Percentiles rank a stretch among this genome's conserved stretches.
These are phyloP conservation scores for Tiliacea aurago DNA, from an alignment of 2,888 invertebrate genomes.

Conservation along the genomic window DNA sequence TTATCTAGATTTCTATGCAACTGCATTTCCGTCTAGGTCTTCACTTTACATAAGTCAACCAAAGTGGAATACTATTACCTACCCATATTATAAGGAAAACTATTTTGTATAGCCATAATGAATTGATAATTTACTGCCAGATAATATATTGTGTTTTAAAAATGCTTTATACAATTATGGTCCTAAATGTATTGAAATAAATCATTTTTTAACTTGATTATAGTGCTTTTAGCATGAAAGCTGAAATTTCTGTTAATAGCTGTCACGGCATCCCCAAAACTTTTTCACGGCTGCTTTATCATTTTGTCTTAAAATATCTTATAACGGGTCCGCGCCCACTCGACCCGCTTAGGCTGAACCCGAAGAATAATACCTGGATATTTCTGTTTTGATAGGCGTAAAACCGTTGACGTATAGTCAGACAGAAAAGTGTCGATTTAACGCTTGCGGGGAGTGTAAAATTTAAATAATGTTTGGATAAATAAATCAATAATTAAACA, in stretches of 20 bases:
- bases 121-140: conserved; percentile 32
- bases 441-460: too few species aligned
- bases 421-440: too few species aligned
- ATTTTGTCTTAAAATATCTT: background rate
- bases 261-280: background rate
- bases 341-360: too few species aligned
- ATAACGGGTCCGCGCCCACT: too few species aligned
- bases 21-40: conserved; percentile 1
- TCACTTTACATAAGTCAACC: conserved; percentile 20
- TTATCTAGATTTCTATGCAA: conserved; percentile 20
- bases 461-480: too few species aligned
- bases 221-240: too few species aligned
- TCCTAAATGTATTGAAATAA: too few species aligned
- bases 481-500: too few species aligned
- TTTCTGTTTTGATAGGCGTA: too few species aligned
- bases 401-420: too few species aligned
- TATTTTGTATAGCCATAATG: conserved; percentile 37
- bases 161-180: conserved; percentile 55
- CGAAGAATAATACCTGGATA: too few species aligned
- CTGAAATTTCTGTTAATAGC: background rate
- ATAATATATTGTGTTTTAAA: conserved; percentile 31
- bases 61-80: conserved; percentile 39
- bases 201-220: too few species aligned
- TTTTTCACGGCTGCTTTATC: background rate
- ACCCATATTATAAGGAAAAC: conserved; percentile 17